Conservation (phyloP, 2,113 vertebrate genomes). For the Formicarius rufipectus region DNA sequence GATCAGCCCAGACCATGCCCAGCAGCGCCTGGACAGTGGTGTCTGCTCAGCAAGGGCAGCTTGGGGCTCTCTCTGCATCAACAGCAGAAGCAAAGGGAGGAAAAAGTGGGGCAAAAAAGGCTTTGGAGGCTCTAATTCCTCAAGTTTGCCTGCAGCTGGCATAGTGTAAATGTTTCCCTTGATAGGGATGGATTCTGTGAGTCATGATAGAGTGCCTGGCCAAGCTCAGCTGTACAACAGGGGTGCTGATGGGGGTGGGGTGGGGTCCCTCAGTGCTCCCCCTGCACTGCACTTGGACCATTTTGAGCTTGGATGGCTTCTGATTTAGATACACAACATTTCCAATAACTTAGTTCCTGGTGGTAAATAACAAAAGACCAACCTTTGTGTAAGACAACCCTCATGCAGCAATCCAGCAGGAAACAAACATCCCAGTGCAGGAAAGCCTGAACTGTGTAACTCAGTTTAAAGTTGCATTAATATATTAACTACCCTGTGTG, state of each 20-base stretch:
- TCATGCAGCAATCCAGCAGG: background rate
- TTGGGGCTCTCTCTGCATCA: background rate
- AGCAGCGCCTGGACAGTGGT: accelerated
- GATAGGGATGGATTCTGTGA: background rate
- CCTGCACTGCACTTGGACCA: background rate
- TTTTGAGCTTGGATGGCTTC: background rate
- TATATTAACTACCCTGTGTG: background rate
- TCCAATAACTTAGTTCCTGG: background rate
- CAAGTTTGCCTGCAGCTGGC: background rate
- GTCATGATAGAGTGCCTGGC: background rate
- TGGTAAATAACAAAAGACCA: background rate
- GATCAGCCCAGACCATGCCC: accelerated
- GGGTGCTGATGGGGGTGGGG: background rate
- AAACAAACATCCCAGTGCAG: background rate
- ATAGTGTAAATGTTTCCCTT: background rate
- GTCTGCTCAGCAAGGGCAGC: background rate
- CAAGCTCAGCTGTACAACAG: accelerated
- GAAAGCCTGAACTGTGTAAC: background rate
- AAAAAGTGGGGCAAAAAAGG: accelerated
- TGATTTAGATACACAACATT: background rate
- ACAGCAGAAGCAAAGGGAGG: background rate
- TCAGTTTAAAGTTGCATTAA: background rate
- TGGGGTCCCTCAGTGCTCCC: background rate
- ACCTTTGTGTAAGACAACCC: background rate
- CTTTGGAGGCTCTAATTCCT: background rate